A percentile compares a stretch with the other conserved stretches of the same genome.
These are phyloP conservation scores for Drusus annulatus DNA, from an alignment of 1,140 invertebrate genomes.

Conservation along the genomic window DNA sequence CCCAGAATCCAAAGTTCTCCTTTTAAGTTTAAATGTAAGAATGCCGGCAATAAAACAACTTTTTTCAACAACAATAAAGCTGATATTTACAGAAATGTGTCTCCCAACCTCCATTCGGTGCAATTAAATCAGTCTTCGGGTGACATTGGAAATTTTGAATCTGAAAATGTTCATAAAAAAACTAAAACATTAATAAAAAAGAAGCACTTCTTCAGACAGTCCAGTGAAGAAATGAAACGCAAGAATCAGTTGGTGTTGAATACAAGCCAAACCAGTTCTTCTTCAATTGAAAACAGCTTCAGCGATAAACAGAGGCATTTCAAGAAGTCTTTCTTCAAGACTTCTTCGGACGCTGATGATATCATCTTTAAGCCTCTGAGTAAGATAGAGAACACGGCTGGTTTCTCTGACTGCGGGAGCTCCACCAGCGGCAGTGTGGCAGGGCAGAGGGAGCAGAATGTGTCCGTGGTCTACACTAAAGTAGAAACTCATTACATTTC, in stretches of 20 bases:
- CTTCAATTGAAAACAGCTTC: constrained; percentile 38
- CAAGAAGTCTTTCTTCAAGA: constrained; percentile 16
- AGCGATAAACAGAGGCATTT: background rate
- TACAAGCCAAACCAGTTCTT: constrained; percentile 33
- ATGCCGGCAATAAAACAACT: background rate
- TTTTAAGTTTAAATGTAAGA: background rate
- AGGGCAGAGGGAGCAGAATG: background rate
- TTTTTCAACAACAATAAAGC: background rate
- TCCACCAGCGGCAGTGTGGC: background rate
- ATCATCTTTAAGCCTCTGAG: background rate
- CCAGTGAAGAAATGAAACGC: constrained; percentile 21
- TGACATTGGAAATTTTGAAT: background rate
- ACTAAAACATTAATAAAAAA: constrained; percentile 7
- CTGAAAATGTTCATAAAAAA: background rate
- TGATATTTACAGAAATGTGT: background rate
- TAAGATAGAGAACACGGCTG: background rate
- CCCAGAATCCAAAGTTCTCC: constrained; percentile 11
- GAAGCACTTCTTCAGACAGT: constrained; percentile 14
- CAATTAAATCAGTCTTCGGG: background rate
- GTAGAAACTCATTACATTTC: constrained; percentile 17
- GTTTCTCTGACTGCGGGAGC: constrained; percentile 15
- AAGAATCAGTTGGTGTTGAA: constrained; percentile 27
- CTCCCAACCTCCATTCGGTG: background rate
- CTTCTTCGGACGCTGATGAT: background rate
- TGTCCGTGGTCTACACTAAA: constrained; percentile 12